A percentile compares a stretch with the other conserved stretches of the same genome.
Evolutionary conservation across 2,888 invertebrate genomes (phyloP).

Genomic region (Eristalinus aeneus): DNA sequence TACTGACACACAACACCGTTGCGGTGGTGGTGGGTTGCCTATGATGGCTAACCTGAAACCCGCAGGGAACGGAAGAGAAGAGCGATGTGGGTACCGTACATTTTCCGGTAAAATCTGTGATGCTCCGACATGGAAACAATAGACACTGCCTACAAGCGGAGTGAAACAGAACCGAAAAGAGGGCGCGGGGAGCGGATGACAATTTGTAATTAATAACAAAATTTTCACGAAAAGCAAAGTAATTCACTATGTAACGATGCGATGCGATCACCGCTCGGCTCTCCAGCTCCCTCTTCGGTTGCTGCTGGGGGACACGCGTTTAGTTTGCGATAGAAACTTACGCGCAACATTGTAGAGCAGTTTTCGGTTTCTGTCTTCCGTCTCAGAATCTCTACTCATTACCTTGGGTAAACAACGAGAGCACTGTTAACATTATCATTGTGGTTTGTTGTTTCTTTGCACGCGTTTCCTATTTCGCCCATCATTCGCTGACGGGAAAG

Average conservation of each 20-base stretch:
- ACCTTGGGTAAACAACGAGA: conserved; percentile 53
- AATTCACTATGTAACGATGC: conserved; percentile 47
- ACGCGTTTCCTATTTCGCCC: conserved; percentile 51
- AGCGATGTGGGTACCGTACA: background rate
- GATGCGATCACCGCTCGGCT: conserved; percentile 18
- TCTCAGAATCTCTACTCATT: conserved; percentile 21
- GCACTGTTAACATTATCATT: conserved; percentile 52
- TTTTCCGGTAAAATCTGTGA: background rate
- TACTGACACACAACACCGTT: conserved; percentile 20
- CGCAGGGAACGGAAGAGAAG: background rate
- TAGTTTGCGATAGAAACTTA: conserved; percentile 2
- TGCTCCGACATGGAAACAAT: conserved; percentile 54
- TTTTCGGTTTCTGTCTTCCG: background rate
- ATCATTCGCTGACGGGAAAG: conserved; percentile 39
- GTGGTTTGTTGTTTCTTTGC: conserved; percentile 25
- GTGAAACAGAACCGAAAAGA: background rate
- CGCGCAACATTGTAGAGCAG: conserved; percentile 2
- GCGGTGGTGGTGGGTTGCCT: conserved; percentile 1
- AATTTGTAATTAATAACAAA: conserved; percentile 56
- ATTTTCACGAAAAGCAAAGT: conserved; percentile 43
- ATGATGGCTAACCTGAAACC: conserved; percentile 33
- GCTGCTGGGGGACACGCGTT: background rate
- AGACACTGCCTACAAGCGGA: conserved; percentile 11
- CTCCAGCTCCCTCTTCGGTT: background rate
- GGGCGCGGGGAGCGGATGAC: conserved; percentile 38